Evolutionary conservation across 37 sponge, comb jelly and placozoan genomes (phyloP), one percentile per base, ranked within the genome.

Genomic region (Theonella swinhoei): DNA sequence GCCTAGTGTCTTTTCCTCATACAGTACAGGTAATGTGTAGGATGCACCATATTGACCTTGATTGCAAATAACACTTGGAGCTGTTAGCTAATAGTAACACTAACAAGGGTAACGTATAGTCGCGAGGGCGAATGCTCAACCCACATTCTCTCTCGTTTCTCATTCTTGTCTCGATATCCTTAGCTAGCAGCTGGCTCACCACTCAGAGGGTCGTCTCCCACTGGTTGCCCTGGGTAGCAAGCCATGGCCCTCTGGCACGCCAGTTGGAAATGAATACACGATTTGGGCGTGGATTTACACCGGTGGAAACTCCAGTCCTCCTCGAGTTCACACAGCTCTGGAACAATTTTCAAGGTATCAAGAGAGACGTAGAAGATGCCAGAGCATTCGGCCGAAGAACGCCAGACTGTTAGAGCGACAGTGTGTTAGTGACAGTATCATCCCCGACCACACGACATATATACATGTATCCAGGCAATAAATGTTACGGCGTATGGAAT

Each of bases 151-250:
- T n/a, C n/a, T n/a, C n/a, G n/a, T n/a, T n/a, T n/a, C n/a, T n/a
- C n/a, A n/a, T n/a, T n/a, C n/a, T n/a, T n/a, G n/a, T n/a, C n/a
- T n/a, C n/a, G n/a, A n/a, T n/a, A n/a, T n/a, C n/a, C n/a, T n/a
- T n/a, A n/a, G n/a, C n/a, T n/a, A n/a, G n/a, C n/a, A n/a, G n/a
- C n/a, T n/a, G n/a, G n/a, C 87, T 22, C 22, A 69, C 78, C 54
- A 78, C 64, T 77, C 78, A 14, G 39, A n/a, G 58, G 75, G 22
- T 35, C 67, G 68, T 4, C 60, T 38, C 8, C 74, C 74, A 5
- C 37, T 31, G 74, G 87, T 79, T 87, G 87, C 87, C 80, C 80
- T 17, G 87, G 87, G 80, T 80, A 87, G 87, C 87, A 87, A 73
- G 60, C 80, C 87, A 87, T 87, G 28, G 34, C 39, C 4, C 54